phyloP scores from a whole-genome alignment of 2,797 vertebrate genomes.

The Discoglossus pictus region DNA sequence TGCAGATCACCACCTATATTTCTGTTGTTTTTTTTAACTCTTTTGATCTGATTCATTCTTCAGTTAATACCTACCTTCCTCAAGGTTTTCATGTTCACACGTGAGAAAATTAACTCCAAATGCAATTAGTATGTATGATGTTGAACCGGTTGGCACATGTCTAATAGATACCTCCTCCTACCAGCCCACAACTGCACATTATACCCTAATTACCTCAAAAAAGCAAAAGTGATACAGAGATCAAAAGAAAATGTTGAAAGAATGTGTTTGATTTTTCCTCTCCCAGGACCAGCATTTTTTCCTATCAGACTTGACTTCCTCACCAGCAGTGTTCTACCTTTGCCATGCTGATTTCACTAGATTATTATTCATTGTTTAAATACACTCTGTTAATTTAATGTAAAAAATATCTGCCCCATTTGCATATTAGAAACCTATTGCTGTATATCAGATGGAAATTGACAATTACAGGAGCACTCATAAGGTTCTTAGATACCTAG shows the following conservation, averaged over 20 bases:
- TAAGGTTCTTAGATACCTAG: no score
- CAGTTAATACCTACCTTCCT: conserved; percentile 26
- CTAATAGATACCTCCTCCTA: conserved; percentile 16
- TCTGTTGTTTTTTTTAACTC: no score
- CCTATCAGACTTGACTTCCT: conserved; percentile 10
- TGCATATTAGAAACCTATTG: not conserved
- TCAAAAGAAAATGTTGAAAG: conserved; percentile 28
- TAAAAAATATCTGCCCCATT: not conserved
- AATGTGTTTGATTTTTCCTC: conserved; percentile 14
- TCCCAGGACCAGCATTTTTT: not conserved
- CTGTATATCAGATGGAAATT: no score
- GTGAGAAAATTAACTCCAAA: conserved; percentile 34
- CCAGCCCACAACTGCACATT: not conserved
- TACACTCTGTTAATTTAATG: conserved; percentile 22
- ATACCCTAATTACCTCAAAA: conserved; percentile 17
- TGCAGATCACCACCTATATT: no score
- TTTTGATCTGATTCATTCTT: not conserved
- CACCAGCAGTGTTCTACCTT: not conserved
- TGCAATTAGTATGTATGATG: conserved; percentile 17
- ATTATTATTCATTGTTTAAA: conserved; percentile 29
- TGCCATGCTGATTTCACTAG: conserved; percentile 14
- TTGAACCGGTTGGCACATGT: not conserved
- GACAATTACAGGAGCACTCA: no score
- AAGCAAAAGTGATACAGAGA: conserved; percentile 20
- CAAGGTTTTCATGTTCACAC: conserved; percentile 5